phyloP scores from a whole-genome alignment of 2,113 vertebrate species.

The Protobothrops mucrosquamatus region DNA sequence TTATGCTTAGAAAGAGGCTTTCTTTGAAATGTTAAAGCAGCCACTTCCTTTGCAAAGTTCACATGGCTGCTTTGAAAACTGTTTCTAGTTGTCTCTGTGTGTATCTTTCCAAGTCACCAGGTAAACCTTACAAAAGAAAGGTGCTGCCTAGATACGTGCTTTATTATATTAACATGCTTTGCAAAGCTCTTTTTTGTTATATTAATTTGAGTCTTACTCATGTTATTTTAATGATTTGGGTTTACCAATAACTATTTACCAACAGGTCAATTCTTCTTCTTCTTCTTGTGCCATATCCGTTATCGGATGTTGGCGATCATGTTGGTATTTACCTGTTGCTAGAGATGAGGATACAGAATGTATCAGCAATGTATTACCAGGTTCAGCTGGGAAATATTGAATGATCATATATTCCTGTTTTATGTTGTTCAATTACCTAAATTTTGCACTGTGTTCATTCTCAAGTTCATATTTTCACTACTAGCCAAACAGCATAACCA shows the following conservation, averaged over 20 bases:
- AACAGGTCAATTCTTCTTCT: neutral
- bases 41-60: neutral
- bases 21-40: neutral
- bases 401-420: neutral
- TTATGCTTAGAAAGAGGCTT: neutral
- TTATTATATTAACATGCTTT: neutral
- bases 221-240: neutral
- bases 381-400: neutral
- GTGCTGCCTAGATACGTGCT: neutral
- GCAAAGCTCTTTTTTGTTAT: neutral
- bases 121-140: neutral
- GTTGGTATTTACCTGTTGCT: neutral
- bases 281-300: too few species aligned
- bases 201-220: neutral
- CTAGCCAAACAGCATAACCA: neutral
- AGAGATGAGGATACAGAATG: neutral
- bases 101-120: neutral
- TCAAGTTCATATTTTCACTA: neutral
- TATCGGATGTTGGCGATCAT: too few species aligned
- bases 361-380: neutral
- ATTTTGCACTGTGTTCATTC: neutral
- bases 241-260: neutral
- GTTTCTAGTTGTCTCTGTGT: neutral
- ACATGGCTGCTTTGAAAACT: neutral
- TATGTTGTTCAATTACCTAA: neutral